Evolutionary conservation across 2,888 invertebrate genomes (phyloP).

Genomic region (Resseliella maxima): DNA sequence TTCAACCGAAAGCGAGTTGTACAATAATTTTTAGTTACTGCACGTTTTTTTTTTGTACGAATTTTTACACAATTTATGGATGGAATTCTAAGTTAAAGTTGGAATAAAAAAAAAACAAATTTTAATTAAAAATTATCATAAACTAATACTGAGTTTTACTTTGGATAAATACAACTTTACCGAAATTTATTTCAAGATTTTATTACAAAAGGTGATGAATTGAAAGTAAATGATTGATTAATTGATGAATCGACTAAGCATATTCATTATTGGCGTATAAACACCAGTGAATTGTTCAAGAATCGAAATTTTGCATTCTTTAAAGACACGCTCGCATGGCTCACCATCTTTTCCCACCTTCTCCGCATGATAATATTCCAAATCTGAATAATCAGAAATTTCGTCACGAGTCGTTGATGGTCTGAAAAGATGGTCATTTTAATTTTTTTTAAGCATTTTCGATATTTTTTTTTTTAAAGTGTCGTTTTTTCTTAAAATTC

Average conservation of each 20-base stretch:
- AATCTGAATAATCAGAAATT: constrained; percentile 74
- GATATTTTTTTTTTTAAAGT: too few species aligned
- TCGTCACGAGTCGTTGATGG: constrained; percentile 78
- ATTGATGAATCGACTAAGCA: background rate
- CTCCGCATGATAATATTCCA: constrained; percentile 81
- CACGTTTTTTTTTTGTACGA: background rate
- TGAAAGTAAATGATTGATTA: too few species aligned
- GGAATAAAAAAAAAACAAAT: constrained; percentile 11
- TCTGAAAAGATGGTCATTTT: constrained; percentile 69
- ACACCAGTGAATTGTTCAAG: constrained; percentile 63
- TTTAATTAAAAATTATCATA: background rate
- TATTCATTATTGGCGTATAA: constrained; percentile 55
- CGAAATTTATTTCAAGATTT: too few species aligned
- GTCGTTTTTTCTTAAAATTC: too few species aligned
- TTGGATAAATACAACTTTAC: too few species aligned
- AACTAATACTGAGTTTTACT: too few species aligned
- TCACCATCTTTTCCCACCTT: constrained; percentile 70
- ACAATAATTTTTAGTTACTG: background rate
- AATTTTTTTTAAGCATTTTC: too few species aligned
- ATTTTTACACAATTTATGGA: background rate
- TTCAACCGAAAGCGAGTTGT: too few species aligned
- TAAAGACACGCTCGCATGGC: constrained; percentile 64
- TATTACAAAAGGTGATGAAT: too few species aligned
- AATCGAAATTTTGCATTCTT: constrained; percentile 63
- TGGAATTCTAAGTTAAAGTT: constrained; percentile 8